A percentile compares a stretch with the other conserved stretches of the same genome.
Conservation (phyloP, 64 coral and sea anemone species). For the Exaiptasia diaphana region DNA sequence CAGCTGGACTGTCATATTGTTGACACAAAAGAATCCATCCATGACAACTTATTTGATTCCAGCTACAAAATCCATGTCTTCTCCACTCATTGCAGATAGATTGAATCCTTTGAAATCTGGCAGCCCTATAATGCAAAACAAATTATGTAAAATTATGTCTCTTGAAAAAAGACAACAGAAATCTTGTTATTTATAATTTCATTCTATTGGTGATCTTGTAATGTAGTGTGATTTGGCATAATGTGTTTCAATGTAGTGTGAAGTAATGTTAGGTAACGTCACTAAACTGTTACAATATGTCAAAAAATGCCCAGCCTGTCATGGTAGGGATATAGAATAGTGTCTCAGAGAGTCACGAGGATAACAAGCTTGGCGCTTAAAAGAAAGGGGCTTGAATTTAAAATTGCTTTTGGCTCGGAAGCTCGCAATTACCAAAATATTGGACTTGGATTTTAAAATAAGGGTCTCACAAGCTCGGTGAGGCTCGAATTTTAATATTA, state of each 20-base stretch:
- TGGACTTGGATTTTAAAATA: too few relatives aligned
- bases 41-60: not conserved
- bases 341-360: too few relatives aligned
- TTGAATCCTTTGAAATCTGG: constrained; percentile 78
- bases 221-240: not conserved
- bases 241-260: not conserved
- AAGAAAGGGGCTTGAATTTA: too few relatives aligned
- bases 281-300: not conserved
- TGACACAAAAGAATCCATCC: too few relatives aligned
- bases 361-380: too few relatives aligned
- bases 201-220: not conserved
- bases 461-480: too few relatives aligned
- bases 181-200: not conserved
- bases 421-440: too few relatives aligned
- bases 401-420: too few relatives aligned
- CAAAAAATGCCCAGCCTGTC: not conserved
- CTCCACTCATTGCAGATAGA: constrained; percentile 45
- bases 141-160: not conserved
- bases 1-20: too few relatives aligned
- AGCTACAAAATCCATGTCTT: constrained; percentile 33
- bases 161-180: not conserved
- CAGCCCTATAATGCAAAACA: constrained; percentile 14
- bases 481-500: too few relatives aligned
- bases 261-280: not conserved
- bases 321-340: too few relatives aligned